Conservation (phyloP, 2,113 vertebrate species). For the Cyprinus carpio region DNA sequence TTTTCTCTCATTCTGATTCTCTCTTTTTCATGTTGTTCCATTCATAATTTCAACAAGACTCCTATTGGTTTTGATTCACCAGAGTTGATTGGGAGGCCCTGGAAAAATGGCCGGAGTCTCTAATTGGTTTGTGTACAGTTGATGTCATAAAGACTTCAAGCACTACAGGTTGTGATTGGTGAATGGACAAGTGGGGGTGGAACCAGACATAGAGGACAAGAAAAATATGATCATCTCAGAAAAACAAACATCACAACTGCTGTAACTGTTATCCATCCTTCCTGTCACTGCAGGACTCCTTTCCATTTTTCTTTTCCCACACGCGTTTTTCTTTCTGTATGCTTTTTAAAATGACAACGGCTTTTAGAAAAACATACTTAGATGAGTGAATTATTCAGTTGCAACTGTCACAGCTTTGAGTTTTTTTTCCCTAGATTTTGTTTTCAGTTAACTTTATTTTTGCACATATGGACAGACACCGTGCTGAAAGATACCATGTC, state of each 20-base stretch:
- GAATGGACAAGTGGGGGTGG: slow-evolving; percentile 74
- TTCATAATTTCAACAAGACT: neutral
- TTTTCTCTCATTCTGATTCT: slow-evolving; percentile 58
- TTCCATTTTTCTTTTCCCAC: slow-evolving; percentile 73
- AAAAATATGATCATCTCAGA: slow-evolving; percentile 89
- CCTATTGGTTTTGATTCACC: slow-evolving; percentile 63
- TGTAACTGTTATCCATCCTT: slow-evolving; percentile 92
- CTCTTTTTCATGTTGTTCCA: neutral
- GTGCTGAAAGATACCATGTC: slow-evolving; percentile 61
- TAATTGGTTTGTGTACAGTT: slow-evolving; percentile 90
- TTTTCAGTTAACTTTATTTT: slow-evolving; percentile 68
- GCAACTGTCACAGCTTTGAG: slow-evolving; percentile 57
- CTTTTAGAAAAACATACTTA: slow-evolving; percentile 65
- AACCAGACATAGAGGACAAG: slow-evolving; percentile 73
- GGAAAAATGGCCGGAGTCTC: slow-evolving; percentile 93
- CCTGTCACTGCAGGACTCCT: slow-evolving; percentile 70
- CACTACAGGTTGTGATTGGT: slow-evolving; percentile 80
- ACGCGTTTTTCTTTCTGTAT: slow-evolving; percentile 61
- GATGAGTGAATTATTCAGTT: slow-evolving; percentile 67
- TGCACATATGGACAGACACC: slow-evolving; percentile 65
- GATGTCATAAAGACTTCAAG: slow-evolving; percentile 87
- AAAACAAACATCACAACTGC: slow-evolving; percentile 78
- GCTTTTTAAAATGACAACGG: slow-evolving; percentile 58
- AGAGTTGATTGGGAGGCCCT: slow-evolving; percentile 94
- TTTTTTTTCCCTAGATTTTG: slow-evolving; percentile 68